A percentile compares a stretch with the other conserved stretches of the same genome.
Conservation (phyloP, 2,888 invertebrate genomes). For the Dynastes grantii region DNA sequence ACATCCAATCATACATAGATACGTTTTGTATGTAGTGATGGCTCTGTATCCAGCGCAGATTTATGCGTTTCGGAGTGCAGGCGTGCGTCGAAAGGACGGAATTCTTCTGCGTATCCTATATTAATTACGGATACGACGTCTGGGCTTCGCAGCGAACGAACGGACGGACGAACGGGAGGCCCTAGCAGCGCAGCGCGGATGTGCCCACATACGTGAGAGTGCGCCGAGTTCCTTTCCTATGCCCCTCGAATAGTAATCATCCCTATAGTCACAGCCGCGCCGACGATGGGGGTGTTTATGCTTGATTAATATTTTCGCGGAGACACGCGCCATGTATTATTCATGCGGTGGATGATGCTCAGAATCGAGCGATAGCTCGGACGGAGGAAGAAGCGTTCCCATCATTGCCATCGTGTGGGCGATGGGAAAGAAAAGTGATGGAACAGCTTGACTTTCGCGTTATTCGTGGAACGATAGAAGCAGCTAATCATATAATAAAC, state of each 20-base stretch:
- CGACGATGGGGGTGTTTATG: slow-evolving; percentile 35
- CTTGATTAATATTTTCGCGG: slow-evolving; percentile 48
- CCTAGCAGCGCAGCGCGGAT: slow-evolving; percentile 16
- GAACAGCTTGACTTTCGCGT: not conserved
- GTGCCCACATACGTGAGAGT: slow-evolving; percentile 40
- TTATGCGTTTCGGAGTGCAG: slow-evolving; percentile 27
- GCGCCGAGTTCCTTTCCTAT: slow-evolving; percentile 39
- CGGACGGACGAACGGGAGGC: not conserved
- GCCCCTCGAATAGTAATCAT: slow-evolving; percentile 44
- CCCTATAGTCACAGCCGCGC: slow-evolving; percentile 29
- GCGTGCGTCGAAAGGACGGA: slow-evolving; percentile 32
- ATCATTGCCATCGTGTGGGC: not conserved
- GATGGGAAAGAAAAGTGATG: not conserved
- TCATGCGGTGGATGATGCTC: slow-evolving; percentile 34
- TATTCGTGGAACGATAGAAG: not conserved
- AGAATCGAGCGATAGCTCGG: slow-evolving; percentile 13
- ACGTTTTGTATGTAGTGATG: slow-evolving; percentile 11
- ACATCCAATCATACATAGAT: not conserved
- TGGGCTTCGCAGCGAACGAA: slow-evolving; percentile 18
- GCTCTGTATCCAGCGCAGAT: slow-evolving; percentile 9
- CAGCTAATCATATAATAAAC: not conserved
- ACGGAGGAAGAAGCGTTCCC: slow-evolving; percentile 14
- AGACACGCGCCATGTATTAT: slow-evolving; percentile 38
- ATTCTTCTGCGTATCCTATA: slow-evolving; percentile 45
- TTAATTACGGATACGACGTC: slow-evolving; percentile 46